A percentile compares a stretch with the other conserved stretches of the same genome.
phyloP scores from a whole-genome alignment of 1,140 invertebrate species.

The Fragariocoptes setiger region DNA sequence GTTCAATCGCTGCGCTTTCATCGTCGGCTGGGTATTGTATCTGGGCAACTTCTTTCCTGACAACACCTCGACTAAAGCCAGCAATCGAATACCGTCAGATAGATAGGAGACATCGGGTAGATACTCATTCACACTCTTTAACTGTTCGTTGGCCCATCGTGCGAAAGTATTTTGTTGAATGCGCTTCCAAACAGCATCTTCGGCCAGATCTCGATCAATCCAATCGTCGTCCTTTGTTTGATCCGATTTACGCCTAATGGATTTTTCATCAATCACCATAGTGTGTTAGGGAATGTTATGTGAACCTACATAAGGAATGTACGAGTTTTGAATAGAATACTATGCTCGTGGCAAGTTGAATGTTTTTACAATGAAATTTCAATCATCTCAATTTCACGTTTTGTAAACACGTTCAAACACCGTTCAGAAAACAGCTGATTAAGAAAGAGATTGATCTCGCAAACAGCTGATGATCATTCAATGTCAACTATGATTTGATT shows the following conservation, averaged over 20 bases:
- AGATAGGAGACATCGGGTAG: constrained; percentile 49
- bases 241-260: not conserved
- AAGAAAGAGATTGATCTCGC: too few species aligned
- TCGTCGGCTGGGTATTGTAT: constrained; percentile 53
- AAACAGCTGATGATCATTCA: too few species aligned
- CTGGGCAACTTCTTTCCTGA: constrained; percentile 46
- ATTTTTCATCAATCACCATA: not conserved
- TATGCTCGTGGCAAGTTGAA: not conserved
- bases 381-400: too few species aligned
- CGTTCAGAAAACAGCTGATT: too few species aligned
- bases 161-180: constrained; percentile 87
- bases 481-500: too few species aligned
- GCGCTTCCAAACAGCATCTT: constrained; percentile 67
- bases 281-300: too few species aligned
- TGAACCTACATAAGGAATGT: too few species aligned
- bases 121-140: constrained; percentile 42
- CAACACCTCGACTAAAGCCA: constrained; percentile 52
- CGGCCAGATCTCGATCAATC: constrained; percentile 50
- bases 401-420: too few species aligned
- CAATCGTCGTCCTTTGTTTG: constrained; percentile 24
- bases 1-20: constrained; percentile 57
- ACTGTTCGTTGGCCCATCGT: constrained; percentile 77
- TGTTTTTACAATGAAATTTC: too few species aligned
- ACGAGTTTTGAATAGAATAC: too few species aligned
- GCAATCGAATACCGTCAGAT: constrained; percentile 45